Base-by-base conservation (phyloP, 2,888 invertebrate species). In the Drosophila nr. fundita region DNA sequence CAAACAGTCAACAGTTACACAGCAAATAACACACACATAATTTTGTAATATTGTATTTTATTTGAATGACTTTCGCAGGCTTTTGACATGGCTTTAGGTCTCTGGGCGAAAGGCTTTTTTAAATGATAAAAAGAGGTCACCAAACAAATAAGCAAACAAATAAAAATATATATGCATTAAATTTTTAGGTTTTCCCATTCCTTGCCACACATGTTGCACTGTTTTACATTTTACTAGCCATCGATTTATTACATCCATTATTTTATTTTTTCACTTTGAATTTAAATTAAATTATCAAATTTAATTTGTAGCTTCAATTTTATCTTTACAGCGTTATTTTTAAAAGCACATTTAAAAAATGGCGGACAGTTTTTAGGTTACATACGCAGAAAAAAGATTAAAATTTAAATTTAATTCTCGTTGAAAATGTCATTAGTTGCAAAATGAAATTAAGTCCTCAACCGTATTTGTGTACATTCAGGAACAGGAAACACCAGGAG, bases 361-460 rank as follows among this genome's bases (percentile, higher is more conserved):
- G 45, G 2, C 1, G 7, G 7, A 4, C 21, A 24, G 15, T 2
- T 24, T 45, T 24, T 45, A 8, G 15, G 2, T 4, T 4, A 8
- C 21, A 15, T 15, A 32, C 24, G n/a, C n/a, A n/a, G n/a, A n/a
- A n/a, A n/a, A n/a, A n/a, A n/a, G n/a, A n/a, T n/a, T n/a, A 24
- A 45, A 45, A 45, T 45, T 45, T 45, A 15, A 24, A 15, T 15
- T 15, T 15, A 8, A 29, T 30, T 32, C 5, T 48, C 27, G 24
- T 15, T 62, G 62, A 48, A 45, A 63, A 29, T 34, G 18, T 18
- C 32, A 55, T n/a, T 30, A 42, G 54, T 45, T 63, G 7, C 13
- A 57, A 34, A 48, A n/a, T 36, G 32, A 27, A 45, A 45, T 48
- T 27, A 29, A 55, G 38, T 13, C 29, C 18, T 58, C 30, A 58